Conservation (phyloP, 2,797 vertebrate species). For the Phrynocephalus guinanensis region DNA sequence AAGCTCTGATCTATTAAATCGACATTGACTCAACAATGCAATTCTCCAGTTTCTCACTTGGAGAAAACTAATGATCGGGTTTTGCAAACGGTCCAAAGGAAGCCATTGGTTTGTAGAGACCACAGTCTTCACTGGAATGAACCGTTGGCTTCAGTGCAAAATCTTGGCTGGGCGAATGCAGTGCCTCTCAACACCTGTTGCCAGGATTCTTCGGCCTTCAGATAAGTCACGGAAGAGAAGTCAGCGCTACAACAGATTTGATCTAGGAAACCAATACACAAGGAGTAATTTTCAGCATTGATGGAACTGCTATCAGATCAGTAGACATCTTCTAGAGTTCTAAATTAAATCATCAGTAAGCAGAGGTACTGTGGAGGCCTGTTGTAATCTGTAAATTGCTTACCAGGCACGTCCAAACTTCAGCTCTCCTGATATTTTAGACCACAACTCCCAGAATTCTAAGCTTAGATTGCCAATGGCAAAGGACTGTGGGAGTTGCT, state of each 20-base stretch:
- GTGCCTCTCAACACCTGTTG: slow-evolving; percentile 47
- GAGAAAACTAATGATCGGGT: background rate
- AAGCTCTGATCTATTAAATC: background rate
- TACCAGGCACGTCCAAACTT: too few relatives aligned
- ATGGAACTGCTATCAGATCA: too few relatives aligned
- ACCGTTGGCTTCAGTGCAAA: slow-evolving; percentile 42
- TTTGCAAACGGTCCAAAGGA: background rate
- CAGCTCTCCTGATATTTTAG: too few relatives aligned
- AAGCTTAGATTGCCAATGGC: too few relatives aligned
- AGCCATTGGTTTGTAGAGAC: slow-evolving; percentile 26
- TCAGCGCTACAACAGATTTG: slow-evolving; percentile 43
- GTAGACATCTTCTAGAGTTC: too few relatives aligned
- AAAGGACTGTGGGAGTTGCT: too few relatives aligned
- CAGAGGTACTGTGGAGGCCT: too few relatives aligned
- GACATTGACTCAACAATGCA: too few relatives aligned
- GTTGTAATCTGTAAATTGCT: too few relatives aligned
- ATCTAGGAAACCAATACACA: slow-evolving; percentile 58
- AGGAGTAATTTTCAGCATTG: too few relatives aligned
- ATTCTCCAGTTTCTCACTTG: background rate
- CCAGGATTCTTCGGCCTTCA: slow-evolving; percentile 48
- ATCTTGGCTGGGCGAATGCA: slow-evolving; percentile 51
- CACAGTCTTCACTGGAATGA: slow-evolving; percentile 16
- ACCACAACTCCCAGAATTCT: too few relatives aligned
- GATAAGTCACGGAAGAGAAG: slow-evolving; percentile 33
- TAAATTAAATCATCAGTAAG: too few relatives aligned